Evolutionary conservation across 2,888 invertebrate genomes (phyloP).

Genomic region (Heterodera filipjevi): DNA sequence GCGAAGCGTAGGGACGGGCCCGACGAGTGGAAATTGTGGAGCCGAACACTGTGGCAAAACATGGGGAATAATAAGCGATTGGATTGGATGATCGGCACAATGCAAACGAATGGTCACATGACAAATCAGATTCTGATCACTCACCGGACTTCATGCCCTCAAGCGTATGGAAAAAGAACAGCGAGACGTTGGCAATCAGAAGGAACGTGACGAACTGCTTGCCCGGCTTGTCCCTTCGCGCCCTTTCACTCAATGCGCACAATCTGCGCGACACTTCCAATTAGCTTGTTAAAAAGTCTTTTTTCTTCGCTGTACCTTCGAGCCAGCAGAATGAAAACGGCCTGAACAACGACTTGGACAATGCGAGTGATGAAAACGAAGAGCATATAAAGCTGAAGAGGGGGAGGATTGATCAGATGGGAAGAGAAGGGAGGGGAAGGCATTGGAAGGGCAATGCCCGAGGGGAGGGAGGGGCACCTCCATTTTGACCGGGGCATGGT

Average conservation of each 20-base stretch:
- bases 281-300: not conserved
- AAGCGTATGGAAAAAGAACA: conserved; percentile 59
- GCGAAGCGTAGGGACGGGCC: conserved; percentile 48
- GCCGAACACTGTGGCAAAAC: conserved; percentile 41
- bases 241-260: conserved; percentile 35
- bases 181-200: conserved; percentile 59
- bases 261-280: conserved; percentile 20
- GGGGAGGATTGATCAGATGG: not conserved
- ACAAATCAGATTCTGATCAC: not conserved
- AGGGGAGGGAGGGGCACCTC: too few species aligned
- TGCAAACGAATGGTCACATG: not conserved
- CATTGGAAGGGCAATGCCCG: too few species aligned
- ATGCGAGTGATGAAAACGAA: conserved; percentile 52
- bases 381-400: conserved; percentile 48
- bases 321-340: conserved; percentile 58
- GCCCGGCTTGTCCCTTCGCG: conserved; percentile 46
- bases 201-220: conserved; percentile 64
- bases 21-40: conserved; percentile 34
- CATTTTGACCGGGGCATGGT: conserved; percentile 42
- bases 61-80: not conserved
- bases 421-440: not conserved
- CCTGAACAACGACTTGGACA: conserved; percentile 60
- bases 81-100: not conserved
- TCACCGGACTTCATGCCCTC: conserved; percentile 56
- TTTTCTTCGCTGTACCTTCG: conserved; percentile 23